Percentiles rank a stretch among this genome's conserved stretches.
Conservation (phyloP, 2,797 vertebrate species). For the Corythornis leucogaster region DNA sequence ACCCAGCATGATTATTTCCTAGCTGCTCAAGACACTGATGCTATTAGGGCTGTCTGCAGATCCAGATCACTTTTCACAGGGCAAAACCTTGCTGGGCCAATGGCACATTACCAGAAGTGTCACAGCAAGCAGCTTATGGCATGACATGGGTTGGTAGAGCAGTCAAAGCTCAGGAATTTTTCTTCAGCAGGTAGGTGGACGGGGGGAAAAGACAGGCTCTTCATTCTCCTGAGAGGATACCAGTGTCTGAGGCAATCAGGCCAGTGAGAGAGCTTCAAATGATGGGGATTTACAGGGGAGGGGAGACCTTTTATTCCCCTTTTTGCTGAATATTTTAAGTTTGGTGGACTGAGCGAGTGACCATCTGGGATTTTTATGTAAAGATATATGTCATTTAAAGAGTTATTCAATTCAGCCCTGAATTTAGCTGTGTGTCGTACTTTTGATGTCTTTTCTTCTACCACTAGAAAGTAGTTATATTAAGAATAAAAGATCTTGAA, state of each 20-base stretch:
- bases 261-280: background rate
- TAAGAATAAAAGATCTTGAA: background rate
- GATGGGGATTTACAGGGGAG: background rate
- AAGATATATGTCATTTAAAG: background rate
- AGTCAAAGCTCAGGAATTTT: background rate
- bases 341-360: background rate
- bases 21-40: background rate
- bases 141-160: background rate
- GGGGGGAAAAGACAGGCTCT: background rate
- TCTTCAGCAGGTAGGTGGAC: background rate
- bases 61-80: background rate
- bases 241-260: background rate
- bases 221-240: background rate
- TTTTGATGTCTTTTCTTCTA: constrained; percentile 10
- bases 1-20: background rate
- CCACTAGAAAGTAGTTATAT: background rate
- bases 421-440: background rate
- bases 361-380: background rate
- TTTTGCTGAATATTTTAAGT: background rate
- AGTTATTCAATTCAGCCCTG: background rate
- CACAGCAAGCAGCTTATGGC: background rate
- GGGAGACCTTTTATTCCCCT: background rate
- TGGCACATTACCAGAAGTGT: background rate
- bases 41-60: background rate
- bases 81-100: background rate